These are phyloP conservation scores for Athrips mouffetella DNA, from an alignment of 2,888 invertebrate genomes.

Conservation along the genomic window DNA sequence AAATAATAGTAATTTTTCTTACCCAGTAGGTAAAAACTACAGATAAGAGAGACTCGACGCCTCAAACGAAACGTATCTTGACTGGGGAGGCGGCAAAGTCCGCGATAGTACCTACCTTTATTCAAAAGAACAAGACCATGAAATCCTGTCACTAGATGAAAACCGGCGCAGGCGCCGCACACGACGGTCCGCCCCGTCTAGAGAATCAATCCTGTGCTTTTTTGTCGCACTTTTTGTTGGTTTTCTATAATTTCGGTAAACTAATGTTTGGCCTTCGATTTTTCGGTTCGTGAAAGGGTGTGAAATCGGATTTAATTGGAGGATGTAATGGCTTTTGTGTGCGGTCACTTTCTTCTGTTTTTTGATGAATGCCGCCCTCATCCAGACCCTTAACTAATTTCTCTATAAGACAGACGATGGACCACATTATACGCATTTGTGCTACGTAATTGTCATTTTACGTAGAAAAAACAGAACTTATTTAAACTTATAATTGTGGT, in stretches of 20 bases:
- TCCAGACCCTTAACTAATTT: slow-evolving; percentile 23
- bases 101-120: neutral
- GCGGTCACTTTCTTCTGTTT: slow-evolving; percentile 63
- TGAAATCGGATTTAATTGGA: slow-evolving; percentile 76
- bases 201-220: slow-evolving; percentile 39
- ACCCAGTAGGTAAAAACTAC: too few relatives aligned
- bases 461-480: slow-evolving; percentile 31
- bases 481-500: slow-evolving; percentile 26
- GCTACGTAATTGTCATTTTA: slow-evolving; percentile 32
- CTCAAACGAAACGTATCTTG: too few relatives aligned
- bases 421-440: slow-evolving; percentile 28
- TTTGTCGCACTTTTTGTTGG: slow-evolving; percentile 66
- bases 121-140: neutral
- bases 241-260: slow-evolving; percentile 75
- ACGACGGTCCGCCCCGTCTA: slow-evolving; percentile 41
- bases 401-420: slow-evolving; percentile 21
- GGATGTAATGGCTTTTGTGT: slow-evolving; percentile 71
- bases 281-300: slow-evolving; percentile 77
- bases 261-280: slow-evolving; percentile 78
- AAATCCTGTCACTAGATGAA: neutral
- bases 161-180: slow-evolving; percentile 31
- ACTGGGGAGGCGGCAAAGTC: too few relatives aligned
- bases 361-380: slow-evolving; percentile 27
- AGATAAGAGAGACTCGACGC: too few relatives aligned
- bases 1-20: too few relatives aligned